A percentile compares a stretch with the other conserved stretches of the same genome.
phyloP scores from a whole-genome alignment of 2,888 invertebrate genomes.

The Archips xylosteana region DNA sequence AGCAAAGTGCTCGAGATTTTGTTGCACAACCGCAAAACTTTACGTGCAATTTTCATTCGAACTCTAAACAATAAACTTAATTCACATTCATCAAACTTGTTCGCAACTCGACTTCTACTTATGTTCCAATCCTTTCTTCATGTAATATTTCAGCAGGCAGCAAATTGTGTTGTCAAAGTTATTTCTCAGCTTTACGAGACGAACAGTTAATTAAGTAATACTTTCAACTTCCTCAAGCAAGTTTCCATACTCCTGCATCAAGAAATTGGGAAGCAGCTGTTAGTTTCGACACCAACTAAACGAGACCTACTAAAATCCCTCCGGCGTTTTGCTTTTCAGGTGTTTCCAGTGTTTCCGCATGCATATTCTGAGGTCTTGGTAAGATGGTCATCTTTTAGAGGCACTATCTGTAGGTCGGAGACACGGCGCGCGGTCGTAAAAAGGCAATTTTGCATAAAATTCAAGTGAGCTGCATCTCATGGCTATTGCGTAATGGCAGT shows the following conservation, averaged over 20 bases:
- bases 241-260: conserved; percentile 39
- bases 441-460: conserved; percentile 63
- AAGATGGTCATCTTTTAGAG: conserved; percentile 29
- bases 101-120: conserved; percentile 8
- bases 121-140: conserved; percentile 1
- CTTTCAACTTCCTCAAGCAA: conserved; percentile 39
- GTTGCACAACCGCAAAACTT: conserved; percentile 10
- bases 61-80: conserved; percentile 9
- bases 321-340: conserved; percentile 5
- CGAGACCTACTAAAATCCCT: conserved; percentile 28
- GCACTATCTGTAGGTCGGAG: conserved; percentile 32
- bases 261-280: conserved; percentile 44
- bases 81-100: conserved; percentile 10
- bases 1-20: conserved; percentile 8
- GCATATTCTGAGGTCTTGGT: conserved; percentile 27
- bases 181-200: conserved; percentile 35
- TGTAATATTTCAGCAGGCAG: conserved; percentile 17
- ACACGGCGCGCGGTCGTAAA: conserved; percentile 57
- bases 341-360: conserved; percentile 17
- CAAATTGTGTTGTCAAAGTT: conserved; percentile 32
- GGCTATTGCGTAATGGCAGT: conserved; percentile 54
- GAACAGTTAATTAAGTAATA: conserved; percentile 45
- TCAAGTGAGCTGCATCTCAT: conserved; percentile 56
- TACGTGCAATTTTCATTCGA: conserved; percentile 9
- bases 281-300: conserved; percentile 23